phyloP scores from a whole-genome alignment of 2,113 vertebrate species.

The Chloebia gouldiae region DNA sequence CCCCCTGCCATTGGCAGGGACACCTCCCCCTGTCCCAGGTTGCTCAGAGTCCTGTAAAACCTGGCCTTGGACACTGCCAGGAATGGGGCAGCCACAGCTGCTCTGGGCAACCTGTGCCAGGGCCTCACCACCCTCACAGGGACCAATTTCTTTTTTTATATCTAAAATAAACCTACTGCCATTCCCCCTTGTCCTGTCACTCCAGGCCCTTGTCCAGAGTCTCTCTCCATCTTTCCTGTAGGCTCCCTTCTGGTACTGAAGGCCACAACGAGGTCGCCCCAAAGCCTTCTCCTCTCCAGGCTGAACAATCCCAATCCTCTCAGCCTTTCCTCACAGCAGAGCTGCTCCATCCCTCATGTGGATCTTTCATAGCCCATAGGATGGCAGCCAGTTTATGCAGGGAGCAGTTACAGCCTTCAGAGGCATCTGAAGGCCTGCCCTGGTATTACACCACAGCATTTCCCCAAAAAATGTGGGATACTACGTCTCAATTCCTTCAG shows the following conservation, averaged over 20 bases:
- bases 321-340: not conserved
- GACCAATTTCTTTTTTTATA: not conserved
- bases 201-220: not conserved
- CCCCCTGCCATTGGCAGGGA: not conserved
- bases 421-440: not conserved
- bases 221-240: not conserved
- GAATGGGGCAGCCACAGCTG: not conserved
- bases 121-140: not conserved
- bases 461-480: accelerated
- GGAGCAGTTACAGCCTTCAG: not conserved
- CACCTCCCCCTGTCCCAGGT: not conserved
- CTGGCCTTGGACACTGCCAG: not conserved
- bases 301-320: not conserved
- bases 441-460: not conserved
- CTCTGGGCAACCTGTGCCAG: not conserved
- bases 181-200: not conserved
- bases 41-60: not conserved
- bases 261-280: not conserved
- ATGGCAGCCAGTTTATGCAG: not conserved
- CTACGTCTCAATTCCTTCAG: not conserved
- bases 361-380: not conserved
- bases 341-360: not conserved
- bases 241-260: not conserved
- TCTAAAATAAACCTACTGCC: not conserved
- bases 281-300: not conserved